Evolutionary conservation across 1,140 invertebrate species (phyloP).

Genomic region (Lysiphlebus fabarum): DNA sequence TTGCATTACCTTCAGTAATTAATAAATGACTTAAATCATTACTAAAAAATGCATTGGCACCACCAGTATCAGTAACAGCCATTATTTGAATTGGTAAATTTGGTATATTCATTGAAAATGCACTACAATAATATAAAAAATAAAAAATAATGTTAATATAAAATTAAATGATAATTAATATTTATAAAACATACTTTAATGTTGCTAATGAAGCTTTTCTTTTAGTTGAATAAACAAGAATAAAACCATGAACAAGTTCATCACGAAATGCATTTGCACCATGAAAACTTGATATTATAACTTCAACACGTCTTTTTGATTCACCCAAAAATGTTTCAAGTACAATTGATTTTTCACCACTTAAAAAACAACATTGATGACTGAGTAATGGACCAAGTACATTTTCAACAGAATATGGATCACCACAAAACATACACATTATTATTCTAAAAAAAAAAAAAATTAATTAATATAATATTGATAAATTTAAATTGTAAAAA

Average conservation of each 20-base stretch:
- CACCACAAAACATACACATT: slow-evolving; percentile 96
- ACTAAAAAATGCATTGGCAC: slow-evolving; percentile 83
- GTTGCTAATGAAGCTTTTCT: slow-evolving; percentile 91
- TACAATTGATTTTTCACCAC: slow-evolving; percentile 82
- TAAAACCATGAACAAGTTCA: slow-evolving; percentile 92
- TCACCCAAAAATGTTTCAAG: slow-evolving; percentile 88
- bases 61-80: slow-evolving; percentile 85
- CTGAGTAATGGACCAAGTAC: slow-evolving; percentile 83
- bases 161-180: slow-evolving; percentile 2
- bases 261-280: slow-evolving; percentile 88
- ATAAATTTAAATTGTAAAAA: background rate
- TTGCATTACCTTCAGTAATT: slow-evolving; percentile 88
- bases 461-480: background rate
- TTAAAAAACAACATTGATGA: slow-evolving; percentile 84
- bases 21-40: slow-evolving; percentile 85
- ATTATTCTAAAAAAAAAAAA: slow-evolving; percentile 69
- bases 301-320: slow-evolving; percentile 84
- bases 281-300: slow-evolving; percentile 93
- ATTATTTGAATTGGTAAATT: slow-evolving; percentile 93
- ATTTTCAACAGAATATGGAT: slow-evolving; percentile 87
- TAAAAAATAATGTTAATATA: slow-evolving; percentile 8
- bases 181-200: slow-evolving; percentile 68
- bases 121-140: slow-evolving; percentile 59
- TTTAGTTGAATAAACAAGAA: slow-evolving; percentile 93
- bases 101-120: slow-evolving; percentile 91